phyloP scores from a whole-genome alignment of 2,888 invertebrate genomes.

The Lamellibrachia columna region DNA sequence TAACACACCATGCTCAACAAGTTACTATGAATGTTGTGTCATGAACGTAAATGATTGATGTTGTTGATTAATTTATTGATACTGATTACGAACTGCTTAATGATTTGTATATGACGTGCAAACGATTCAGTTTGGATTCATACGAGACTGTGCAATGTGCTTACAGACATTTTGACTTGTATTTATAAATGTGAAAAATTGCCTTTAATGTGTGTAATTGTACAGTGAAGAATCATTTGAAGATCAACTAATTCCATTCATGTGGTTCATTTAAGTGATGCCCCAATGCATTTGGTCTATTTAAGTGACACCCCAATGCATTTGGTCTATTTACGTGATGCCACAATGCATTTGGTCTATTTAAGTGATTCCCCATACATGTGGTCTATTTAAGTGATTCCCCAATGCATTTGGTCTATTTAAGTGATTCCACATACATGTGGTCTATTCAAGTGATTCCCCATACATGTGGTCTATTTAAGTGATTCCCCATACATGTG shows the following conservation, averaged over 20 bases:
- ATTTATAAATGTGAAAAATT: background rate
- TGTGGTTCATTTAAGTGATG: background rate
- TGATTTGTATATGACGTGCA: background rate
- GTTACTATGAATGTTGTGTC: background rate
- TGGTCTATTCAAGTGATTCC: too few species aligned
- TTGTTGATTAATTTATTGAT: background rate
- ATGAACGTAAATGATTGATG: background rate
- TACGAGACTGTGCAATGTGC: background rate
- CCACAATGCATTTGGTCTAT: too few species aligned
- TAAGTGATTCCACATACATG: too few species aligned
- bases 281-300: background rate
- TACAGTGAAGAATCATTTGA: background rate
- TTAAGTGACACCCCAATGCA: too few species aligned
- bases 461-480: too few species aligned
- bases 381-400: too few species aligned
- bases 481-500: too few species aligned
- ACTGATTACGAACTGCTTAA: background rate
- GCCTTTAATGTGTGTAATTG: background rate
- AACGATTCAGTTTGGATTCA: background rate
- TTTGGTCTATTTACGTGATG: too few species aligned
- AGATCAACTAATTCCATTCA: background rate
- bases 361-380: too few species aligned
- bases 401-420: too few species aligned
- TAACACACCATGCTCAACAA: background rate
- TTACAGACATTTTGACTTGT: background rate